phyloP scores from a whole-genome alignment of 2,113 vertebrate genomes.

The Holacanthus passer region DNA sequence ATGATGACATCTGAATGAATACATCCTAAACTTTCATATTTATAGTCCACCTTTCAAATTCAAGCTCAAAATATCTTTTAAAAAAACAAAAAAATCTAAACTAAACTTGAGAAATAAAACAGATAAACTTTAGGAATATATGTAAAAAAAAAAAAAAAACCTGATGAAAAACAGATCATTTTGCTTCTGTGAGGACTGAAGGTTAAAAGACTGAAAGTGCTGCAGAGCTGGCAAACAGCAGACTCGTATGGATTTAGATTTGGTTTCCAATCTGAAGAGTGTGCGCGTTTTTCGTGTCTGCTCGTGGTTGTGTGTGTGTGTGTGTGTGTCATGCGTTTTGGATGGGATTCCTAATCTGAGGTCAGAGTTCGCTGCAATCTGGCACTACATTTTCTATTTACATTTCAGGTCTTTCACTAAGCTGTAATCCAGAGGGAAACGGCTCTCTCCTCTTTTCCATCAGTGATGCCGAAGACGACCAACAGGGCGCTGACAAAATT shows the following conservation, averaged over 20 bases:
- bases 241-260: slow-evolving; percentile 23
- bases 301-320: not conserved
- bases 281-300: not conserved
- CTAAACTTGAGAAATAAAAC: too few species aligned
- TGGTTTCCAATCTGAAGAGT: not conserved
- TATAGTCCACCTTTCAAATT: not conserved
- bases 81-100: not conserved
- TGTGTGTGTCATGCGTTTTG: slow-evolving; percentile 3
- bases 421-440: slow-evolving; percentile 40
- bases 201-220: not conserved
- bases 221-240: not conserved
- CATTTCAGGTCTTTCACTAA: slow-evolving; percentile 41
- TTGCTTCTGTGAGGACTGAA: not conserved
- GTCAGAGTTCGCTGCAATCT: slow-evolving; percentile 30
- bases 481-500: not conserved
- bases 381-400: slow-evolving; percentile 34
- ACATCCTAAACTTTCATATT: not conserved
- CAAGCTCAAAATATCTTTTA: not conserved
- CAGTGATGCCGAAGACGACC: not conserved
- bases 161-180: not conserved
- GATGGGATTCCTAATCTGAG: slow-evolving; percentile 51
- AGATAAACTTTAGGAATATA: not conserved
- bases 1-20: not conserved
- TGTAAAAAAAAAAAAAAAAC: too few species aligned
- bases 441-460: not conserved